Conservation (phyloP, 2,113 vertebrate species). For the Ciconia maguari region DNA sequence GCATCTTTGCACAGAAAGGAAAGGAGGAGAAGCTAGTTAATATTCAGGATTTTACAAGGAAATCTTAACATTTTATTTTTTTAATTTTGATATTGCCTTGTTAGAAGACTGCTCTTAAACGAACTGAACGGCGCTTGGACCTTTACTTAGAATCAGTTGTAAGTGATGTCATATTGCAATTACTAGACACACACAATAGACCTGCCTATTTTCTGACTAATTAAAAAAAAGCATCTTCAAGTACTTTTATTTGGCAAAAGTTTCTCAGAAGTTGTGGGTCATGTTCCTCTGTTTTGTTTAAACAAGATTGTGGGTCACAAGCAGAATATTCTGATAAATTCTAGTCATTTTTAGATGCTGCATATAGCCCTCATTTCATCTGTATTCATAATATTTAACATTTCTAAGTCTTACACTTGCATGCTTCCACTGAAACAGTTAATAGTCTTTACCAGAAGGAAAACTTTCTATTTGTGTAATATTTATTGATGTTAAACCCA, state of each 20-base stretch:
- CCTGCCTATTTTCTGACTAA: neutral
- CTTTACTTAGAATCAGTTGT: neutral
- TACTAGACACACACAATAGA: neutral
- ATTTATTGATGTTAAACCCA: slow-evolving; percentile 89
- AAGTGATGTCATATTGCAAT: neutral
- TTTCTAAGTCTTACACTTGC: neutral
- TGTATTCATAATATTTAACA: neutral
- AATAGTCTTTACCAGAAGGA: slow-evolving; percentile 47
- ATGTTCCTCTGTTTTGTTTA: neutral
- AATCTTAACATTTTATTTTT: neutral
- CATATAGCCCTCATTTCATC: neutral
- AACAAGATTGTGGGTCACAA: neutral
- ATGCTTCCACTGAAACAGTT: neutral
- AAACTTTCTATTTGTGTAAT: slow-evolving; percentile 71
- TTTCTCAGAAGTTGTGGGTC: neutral
- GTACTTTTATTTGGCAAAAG: neutral
- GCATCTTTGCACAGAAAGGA: neutral
- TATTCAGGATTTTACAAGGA: neutral
- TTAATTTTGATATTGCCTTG: neutral
- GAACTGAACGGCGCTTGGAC: neutral
- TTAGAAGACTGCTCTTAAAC: neutral
- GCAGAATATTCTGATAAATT: neutral
- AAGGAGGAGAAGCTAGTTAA: neutral
- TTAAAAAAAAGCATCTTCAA: neutral
- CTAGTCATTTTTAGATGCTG: neutral